Percentiles rank a stretch among this genome's conserved stretches.
These are phyloP conservation scores for Drosophila ercepeae DNA, from an alignment of 1,140 invertebrate species.

Conservation along the genomic window DNA sequence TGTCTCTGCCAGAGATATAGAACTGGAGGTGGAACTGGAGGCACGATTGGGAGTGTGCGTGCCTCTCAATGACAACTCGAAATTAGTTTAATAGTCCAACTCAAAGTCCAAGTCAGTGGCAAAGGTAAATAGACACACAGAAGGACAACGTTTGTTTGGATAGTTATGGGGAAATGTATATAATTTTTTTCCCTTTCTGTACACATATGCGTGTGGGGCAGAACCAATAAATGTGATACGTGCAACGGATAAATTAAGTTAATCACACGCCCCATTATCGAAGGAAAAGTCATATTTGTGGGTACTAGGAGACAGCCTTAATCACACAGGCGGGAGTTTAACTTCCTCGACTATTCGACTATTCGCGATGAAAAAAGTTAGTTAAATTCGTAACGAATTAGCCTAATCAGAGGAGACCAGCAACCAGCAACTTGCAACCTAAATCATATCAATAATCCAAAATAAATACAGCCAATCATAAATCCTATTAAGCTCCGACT, in stretches of 20 bases:
- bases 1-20: neutral
- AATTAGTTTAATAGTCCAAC: constrained; percentile 79
- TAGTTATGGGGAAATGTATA: constrained; percentile 61
- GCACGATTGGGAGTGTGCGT: constrained; percentile 48
- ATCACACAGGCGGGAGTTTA: neutral
- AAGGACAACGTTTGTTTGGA: constrained; percentile 26
- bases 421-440: neutral
- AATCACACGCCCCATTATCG: constrained; percentile 62
- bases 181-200: constrained; percentile 48
- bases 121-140: constrained; percentile 59
- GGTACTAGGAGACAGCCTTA: neutral
- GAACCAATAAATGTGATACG: constrained; percentile 74
- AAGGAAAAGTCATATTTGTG: constrained; percentile 23
- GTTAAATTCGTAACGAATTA: constrained; percentile 14
- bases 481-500: constrained; percentile 38
- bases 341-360: too few relatives aligned
- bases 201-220: constrained; percentile 30
- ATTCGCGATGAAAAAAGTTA: constrained; percentile 8
- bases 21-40: neutral
- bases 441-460: neutral
- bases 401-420: constrained; percentile 1
- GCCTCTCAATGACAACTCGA: constrained; percentile 75
- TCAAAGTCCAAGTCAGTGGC: constrained; percentile 24
- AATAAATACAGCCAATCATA: constrained; percentile 18
- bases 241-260: constrained; percentile 70